A percentile compares a stretch with the other conserved stretches of the same genome.
phyloP scores from a whole-genome alignment of 1,140 invertebrate species.

The Brachionus sp. region DNA sequence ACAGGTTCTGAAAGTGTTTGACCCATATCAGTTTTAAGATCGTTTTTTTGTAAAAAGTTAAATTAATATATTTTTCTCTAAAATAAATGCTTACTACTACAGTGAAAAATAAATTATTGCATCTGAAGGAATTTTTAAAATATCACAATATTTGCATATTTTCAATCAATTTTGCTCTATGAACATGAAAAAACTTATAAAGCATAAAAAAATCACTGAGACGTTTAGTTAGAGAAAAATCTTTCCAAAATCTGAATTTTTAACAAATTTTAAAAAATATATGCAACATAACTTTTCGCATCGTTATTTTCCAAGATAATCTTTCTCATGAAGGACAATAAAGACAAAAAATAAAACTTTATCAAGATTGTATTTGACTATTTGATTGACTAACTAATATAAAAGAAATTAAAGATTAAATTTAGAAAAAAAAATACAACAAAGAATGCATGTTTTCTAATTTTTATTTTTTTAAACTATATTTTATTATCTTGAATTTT shows the following conservation, averaged over 20 bases:
- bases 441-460: too few species aligned
- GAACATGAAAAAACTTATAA: conserved; percentile 5
- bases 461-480: too few species aligned
- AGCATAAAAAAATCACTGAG: conserved; percentile 10
- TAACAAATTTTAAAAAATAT: too few species aligned
- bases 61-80: neutral
- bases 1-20: conserved; percentile 90
- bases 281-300: too few species aligned
- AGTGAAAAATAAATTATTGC: neutral
- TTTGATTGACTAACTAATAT: too few species aligned
- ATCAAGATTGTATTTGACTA: too few species aligned
- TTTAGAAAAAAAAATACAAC: too few species aligned
- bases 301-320: too few species aligned
- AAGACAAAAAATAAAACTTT: too few species aligned
- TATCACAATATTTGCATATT: neutral
- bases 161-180: conserved; percentile 10
- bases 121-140: neutral
- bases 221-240: neutral
- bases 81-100: neutral
- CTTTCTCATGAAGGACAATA: too few species aligned
- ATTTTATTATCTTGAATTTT: too few species aligned
- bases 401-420: too few species aligned
- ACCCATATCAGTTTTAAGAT: conserved; percentile 68
- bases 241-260: conserved; percentile 18
- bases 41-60: neutral